Base-by-base conservation (phyloP, 2,888 invertebrate genomes). In the Coleophora flavipennella region DNA sequence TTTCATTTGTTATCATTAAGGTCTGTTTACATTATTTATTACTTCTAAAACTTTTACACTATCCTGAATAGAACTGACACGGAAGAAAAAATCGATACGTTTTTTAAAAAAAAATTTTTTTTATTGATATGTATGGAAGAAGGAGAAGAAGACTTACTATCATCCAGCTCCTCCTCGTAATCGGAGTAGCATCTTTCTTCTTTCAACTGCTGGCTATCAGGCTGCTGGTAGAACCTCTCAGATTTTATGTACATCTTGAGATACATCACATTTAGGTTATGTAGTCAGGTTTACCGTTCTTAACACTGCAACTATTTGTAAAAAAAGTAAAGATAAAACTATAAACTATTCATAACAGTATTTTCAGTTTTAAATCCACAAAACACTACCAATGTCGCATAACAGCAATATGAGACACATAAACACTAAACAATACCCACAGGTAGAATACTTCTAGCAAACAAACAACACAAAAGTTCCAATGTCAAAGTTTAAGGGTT, bases 241-340 rank as follows among this genome's bases (percentile, higher is more conserved):
- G 81, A 73, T 62, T 81, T 80, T 40, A 80, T 80, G 51, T 79
- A 80, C 80, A 81, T 81, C 65, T 80, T 78, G 20, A 80, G 56
- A 69, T 74, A 80, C 81, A 83, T 79, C 58, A 63, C 75, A 59
- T 43, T 40, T 36, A 46, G 13, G 40, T 48, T 38, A 42, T 44
- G 12, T 13, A 25, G 8, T 32, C 26, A 29, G 11, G 32, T 38
- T 32, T 25, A 34, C 7, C 11, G 27, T 35, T 13, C 2, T 13
- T 26, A 9, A 34, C 34, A 34, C 34, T n/a, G 33, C n/a, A 20
- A 20, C 20, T 4, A 20, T 34, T 34, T n/a, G 3, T 20, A 2
- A 10, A 34, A 20, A 25, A 25, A 9, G n/a, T 33, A 6, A 14
- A n/a, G 28, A 6, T 9, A 3, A 3, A 25, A 26, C 6, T 25